A percentile compares a stretch with the other conserved stretches of the same genome.
Evolutionary conservation across 2,888 invertebrate species (phyloP).

Genomic region (Trichacis sp.): DNA sequence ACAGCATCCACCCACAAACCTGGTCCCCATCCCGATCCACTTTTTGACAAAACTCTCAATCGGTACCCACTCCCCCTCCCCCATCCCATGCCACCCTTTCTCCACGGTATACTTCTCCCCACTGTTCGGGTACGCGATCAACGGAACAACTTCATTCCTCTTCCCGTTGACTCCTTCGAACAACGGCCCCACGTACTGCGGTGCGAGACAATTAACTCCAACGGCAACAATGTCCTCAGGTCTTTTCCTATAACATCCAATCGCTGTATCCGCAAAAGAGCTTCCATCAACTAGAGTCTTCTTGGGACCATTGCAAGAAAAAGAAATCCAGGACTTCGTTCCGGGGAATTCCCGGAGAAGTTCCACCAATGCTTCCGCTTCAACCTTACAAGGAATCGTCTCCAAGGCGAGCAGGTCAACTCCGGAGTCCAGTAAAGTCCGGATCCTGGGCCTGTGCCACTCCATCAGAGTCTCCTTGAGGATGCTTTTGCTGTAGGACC

Average conservation of each 20-base stretch:
- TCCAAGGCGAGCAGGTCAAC: constrained; percentile 90
- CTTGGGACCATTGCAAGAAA: constrained; percentile 82
- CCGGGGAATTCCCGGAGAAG: constrained; percentile 83
- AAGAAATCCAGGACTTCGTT: constrained; percentile 87
- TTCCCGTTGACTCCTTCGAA: constrained; percentile 72
- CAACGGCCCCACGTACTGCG: constrained; percentile 75
- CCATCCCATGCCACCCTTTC: constrained; percentile 70
- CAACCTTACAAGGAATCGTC: constrained; percentile 88
- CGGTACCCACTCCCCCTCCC: constrained; percentile 75
- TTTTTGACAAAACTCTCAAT: constrained; percentile 80
- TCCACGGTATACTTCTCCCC: constrained; percentile 83
- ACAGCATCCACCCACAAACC: constrained; percentile 93
- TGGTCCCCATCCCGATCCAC: constrained; percentile 86
- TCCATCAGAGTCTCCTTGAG: constrained; percentile 76
- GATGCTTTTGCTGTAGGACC: constrained; percentile 80
- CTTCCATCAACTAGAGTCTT: constrained; percentile 83
- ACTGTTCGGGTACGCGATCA: constrained; percentile 93
- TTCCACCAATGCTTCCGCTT: constrained; percentile 86
- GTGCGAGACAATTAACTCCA: constrained; percentile 90
- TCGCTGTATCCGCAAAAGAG: constrained; percentile 79
- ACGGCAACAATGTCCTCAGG: constrained; percentile 85
- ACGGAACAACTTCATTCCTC: constrained; percentile 73
- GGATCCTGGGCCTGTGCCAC: constrained; percentile 88
- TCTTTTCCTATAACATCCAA: constrained; percentile 74
- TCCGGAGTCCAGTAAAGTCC: constrained; percentile 82